A percentile compares a stretch with the other conserved stretches of the same genome.
phyloP scores from a whole-genome alignment of 2,888 invertebrate genomes.

The Sympetrum striolatum region DNA sequence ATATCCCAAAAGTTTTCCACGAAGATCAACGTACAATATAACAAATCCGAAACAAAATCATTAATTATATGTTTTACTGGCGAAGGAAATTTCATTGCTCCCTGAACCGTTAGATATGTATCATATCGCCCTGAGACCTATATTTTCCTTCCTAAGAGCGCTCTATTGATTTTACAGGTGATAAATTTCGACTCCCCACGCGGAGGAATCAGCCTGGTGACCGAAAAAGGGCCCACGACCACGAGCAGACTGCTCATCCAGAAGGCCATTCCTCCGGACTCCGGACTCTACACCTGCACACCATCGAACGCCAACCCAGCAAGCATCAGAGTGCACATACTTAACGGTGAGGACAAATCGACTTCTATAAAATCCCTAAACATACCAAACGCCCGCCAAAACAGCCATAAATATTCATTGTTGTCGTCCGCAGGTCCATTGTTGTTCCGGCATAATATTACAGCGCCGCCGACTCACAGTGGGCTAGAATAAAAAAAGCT shows the following conservation, averaged over 20 bases:
- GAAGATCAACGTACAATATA: too few species aligned
- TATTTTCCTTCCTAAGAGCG: too few species aligned
- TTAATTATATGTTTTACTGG: background rate
- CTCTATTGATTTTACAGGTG: constrained; percentile 64
- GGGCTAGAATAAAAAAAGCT: too few species aligned
- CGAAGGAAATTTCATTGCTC: background rate
- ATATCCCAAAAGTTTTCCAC: too few species aligned
- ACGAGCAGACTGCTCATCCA: constrained; percentile 84
- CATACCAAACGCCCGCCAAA: background rate
- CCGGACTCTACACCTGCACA: constrained; percentile 82
- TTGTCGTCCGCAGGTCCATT: too few species aligned
- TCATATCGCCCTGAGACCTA: too few species aligned
- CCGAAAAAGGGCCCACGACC: constrained; percentile 83
- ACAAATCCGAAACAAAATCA: too few species aligned
- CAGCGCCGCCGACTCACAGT: too few species aligned
- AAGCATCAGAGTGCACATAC: constrained; percentile 81
- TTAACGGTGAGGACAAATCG: constrained; percentile 73
- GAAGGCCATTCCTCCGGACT: constrained; percentile 79
- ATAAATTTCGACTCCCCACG: constrained; percentile 91
- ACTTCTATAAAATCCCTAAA: too few species aligned
- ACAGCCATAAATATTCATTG: background rate
- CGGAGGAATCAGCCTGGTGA: constrained; percentile 86
- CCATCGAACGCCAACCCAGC: constrained; percentile 82
- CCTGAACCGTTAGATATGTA: background rate
- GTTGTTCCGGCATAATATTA: too few species aligned